phyloP scores from a whole-genome alignment of 92 coral and sea anemone genomes.

The Ricordea florida region DNA sequence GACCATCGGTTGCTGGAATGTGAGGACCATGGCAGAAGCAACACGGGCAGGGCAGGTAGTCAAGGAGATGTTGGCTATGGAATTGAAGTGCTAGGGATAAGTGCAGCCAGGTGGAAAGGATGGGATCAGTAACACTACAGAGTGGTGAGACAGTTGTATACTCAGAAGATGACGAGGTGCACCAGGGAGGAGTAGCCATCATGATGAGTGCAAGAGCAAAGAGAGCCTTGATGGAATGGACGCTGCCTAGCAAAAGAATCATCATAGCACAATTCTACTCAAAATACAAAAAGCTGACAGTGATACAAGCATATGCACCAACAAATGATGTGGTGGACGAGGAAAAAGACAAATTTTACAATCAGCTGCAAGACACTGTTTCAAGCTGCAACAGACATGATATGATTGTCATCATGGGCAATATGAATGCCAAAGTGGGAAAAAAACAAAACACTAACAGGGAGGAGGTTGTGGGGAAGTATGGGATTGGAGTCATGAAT shows the following conservation, averaged over 20 bases:
- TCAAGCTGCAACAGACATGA: conserved; percentile 24
- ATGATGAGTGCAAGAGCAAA: conserved; percentile 17
- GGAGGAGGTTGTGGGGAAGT: conserved; percentile 9
- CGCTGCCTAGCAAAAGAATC: conserved; percentile 9
- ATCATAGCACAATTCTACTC: conserved; percentile 24
- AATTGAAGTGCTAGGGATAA: conserved; percentile 24
- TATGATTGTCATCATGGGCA: conserved; percentile 37
- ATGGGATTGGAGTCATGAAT: conserved; percentile 4
- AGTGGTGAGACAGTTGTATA: conserved; percentile 21
- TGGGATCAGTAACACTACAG: conserved; percentile 17
- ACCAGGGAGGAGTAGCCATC: conserved; percentile 10
- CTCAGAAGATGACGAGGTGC: neutral
- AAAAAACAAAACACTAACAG: conserved; percentile 17
- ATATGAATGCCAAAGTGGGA: conserved; percentile 7
- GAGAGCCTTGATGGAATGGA: conserved; percentile 19
- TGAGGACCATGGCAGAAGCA: conserved; percentile 20
- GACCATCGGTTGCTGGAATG: conserved; percentile 3
- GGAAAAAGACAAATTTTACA: neutral
- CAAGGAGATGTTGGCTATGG: neutral
- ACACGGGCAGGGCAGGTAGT: conserved; percentile 2
- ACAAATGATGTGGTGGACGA: neutral
- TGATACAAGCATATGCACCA: neutral
- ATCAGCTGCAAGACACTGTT: neutral
- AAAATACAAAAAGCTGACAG: neutral
- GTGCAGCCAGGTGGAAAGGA: conserved; percentile 15